These are phyloP conservation scores for Macroglossus sobrinus DNA, from an alignment of 2,113 vertebrate species.

Conservation along the genomic window DNA sequence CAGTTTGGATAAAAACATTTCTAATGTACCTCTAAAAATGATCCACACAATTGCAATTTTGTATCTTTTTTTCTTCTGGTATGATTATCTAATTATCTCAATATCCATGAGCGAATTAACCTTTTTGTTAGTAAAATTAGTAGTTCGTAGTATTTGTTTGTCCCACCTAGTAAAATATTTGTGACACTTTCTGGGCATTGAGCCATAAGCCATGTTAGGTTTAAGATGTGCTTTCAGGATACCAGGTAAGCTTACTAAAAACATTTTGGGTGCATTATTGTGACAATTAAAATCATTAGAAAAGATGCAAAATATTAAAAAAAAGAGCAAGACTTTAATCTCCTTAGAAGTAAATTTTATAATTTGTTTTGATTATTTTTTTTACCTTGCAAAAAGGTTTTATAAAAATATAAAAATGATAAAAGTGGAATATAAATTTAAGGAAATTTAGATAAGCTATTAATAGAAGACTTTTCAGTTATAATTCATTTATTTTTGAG, in stretches of 20 bases:
- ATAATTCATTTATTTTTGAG: neutral
- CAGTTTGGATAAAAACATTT: neutral
- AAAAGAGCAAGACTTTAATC: neutral
- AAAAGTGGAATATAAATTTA: neutral
- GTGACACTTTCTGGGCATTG: neutral
- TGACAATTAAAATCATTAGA: neutral
- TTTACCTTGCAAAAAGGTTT: neutral
- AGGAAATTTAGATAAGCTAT: neutral
- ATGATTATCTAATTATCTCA: neutral
- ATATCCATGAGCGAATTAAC: neutral
- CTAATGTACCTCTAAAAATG: neutral
- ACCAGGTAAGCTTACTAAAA: neutral
- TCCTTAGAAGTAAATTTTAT: neutral
- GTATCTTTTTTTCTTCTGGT: neutral
- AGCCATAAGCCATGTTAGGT: neutral
- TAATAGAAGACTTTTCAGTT: neutral
- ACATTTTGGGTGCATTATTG: neutral
- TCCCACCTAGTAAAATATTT: neutral
- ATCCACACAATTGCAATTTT: neutral
- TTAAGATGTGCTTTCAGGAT: neutral
- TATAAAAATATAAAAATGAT: neutral
- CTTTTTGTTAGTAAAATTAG: neutral
- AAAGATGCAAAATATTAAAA: neutral
- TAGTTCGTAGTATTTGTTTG: neutral
- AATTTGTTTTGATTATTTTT: neutral